phyloP scores from a whole-genome alignment of 2,113 vertebrate genomes.

The Calidris pugnax region DNA sequence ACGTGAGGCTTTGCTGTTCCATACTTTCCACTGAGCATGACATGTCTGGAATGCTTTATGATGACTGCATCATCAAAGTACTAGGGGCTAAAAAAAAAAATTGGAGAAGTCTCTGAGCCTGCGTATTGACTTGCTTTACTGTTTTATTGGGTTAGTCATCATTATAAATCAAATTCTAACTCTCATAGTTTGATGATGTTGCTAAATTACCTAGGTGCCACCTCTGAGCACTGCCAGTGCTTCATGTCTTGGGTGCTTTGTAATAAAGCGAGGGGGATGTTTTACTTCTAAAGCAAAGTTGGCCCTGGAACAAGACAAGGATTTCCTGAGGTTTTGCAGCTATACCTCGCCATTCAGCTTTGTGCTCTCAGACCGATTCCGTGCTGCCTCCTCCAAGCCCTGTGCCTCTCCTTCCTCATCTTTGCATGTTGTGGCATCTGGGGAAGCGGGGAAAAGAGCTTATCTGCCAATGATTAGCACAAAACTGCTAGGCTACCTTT shows the following conservation, averaged over 20 bases:
- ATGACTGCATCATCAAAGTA: slow-evolving; percentile 65
- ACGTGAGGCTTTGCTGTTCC: slow-evolving; percentile 65
- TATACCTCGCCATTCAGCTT: background rate
- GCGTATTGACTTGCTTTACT: slow-evolving; percentile 74
- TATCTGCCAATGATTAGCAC: background rate
- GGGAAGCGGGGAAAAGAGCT: background rate
- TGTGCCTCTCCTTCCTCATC: background rate
- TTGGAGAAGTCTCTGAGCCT: slow-evolving; percentile 63
- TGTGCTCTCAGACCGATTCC: background rate
- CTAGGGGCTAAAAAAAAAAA: slow-evolving; percentile 36
- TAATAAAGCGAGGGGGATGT: background rate
- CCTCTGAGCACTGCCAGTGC: slow-evolving; percentile 25
- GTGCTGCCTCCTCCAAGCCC: background rate
- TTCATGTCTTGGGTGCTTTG: background rate
- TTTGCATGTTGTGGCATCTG: background rate
- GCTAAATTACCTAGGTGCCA: slow-evolving; percentile 55
- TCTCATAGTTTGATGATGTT: slow-evolving; percentile 49
- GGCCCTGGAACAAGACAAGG: slow-evolving; percentile 6
- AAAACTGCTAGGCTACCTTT: background rate
- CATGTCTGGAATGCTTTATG: slow-evolving; percentile 57
- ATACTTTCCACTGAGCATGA: slow-evolving; percentile 66
- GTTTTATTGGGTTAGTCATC: slow-evolving; percentile 77
- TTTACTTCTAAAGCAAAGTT: slow-evolving; percentile 6
- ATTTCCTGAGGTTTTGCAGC: slow-evolving; percentile 35
- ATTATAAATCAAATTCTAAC: slow-evolving; percentile 68